Percentiles rank a stretch among this genome's conserved stretches.
These are phyloP conservation scores for Sitodiplosis mosellana DNA, from an alignment of 1,140 invertebrate genomes.

Conservation along the genomic window DNA sequence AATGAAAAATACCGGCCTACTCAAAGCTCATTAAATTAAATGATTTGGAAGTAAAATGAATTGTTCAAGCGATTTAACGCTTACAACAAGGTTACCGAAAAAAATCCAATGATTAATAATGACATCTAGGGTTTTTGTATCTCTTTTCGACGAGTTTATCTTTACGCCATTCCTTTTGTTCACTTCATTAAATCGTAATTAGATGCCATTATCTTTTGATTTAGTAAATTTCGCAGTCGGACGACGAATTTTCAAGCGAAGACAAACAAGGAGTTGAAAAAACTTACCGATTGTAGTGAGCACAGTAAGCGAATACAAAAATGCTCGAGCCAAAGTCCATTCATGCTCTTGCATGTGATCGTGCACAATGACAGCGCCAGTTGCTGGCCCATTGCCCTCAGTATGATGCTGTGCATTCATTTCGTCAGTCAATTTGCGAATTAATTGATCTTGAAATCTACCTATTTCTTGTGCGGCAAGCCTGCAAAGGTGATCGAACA, in stretches of 20 bases:
- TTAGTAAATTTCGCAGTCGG: not conserved
- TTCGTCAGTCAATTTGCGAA: conserved; percentile 57
- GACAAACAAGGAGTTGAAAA: conserved; percentile 1
- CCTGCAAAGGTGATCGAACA: conserved; percentile 9
- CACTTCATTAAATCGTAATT: not conserved
- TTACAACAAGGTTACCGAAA: too few species aligned
- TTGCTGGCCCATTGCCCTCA: conserved; percentile 27
- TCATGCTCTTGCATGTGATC: conserved; percentile 39
- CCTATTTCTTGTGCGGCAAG: conserved; percentile 70
- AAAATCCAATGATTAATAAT: too few species aligned
- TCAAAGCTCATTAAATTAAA: too few species aligned
- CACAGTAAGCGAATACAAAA: conserved; percentile 88
- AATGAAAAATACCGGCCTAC: too few species aligned
- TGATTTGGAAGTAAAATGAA: too few species aligned
- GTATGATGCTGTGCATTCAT: conserved; percentile 30
- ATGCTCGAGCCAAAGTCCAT: conserved; percentile 86
- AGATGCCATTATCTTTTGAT: not conserved
- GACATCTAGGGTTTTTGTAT: too few species aligned
- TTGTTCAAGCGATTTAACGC: too few species aligned
- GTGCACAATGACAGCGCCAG: conserved; percentile 25
- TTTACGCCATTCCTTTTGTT: too few species aligned
- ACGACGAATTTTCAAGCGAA: not conserved
- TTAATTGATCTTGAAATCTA: conserved; percentile 70
- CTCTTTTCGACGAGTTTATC: too few species aligned
- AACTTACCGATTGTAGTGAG: conserved; percentile 88